phyloP scores from a whole-genome alignment of 2,888 invertebrate genomes.

The Trichogramma dendrolimi region DNA sequence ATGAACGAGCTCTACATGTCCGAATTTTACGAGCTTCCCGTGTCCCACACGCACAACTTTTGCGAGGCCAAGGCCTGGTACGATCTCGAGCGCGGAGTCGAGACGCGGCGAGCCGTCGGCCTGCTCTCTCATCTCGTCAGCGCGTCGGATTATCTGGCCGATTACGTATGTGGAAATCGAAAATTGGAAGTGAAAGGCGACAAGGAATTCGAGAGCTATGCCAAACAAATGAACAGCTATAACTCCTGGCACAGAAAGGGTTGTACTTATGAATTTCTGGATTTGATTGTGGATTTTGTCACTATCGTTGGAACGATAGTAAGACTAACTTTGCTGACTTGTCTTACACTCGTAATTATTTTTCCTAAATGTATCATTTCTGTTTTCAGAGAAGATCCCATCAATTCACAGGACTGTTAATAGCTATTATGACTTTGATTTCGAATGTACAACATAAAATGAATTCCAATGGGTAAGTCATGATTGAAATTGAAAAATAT shows the following conservation, averaged over 20 bases:
- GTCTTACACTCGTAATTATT: neutral
- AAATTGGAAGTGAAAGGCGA: conserved; percentile 36
- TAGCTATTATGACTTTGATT: conserved; percentile 40
- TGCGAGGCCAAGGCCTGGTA: conserved; percentile 44
- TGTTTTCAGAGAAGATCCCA: conserved; percentile 45
- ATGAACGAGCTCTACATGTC: conserved; percentile 50
- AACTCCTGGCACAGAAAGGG: conserved; percentile 39
- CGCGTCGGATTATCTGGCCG: conserved; percentile 42
- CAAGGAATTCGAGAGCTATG: conserved; percentile 35
- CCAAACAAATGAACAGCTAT: conserved; percentile 43
- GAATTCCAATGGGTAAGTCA: conserved; percentile 33
- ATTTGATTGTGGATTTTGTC: conserved; percentile 43
- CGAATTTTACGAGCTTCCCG: conserved; percentile 39
- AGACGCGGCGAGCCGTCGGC: conserved; percentile 44
- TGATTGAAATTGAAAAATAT: neutral
- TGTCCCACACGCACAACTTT: conserved; percentile 37
- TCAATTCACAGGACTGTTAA: conserved; percentile 48
- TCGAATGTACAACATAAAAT: conserved; percentile 39
- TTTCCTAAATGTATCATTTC: conserved; percentile 15
- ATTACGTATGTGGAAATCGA: conserved; percentile 44
- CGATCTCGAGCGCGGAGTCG: conserved; percentile 46
- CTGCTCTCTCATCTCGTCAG: conserved; percentile 38
- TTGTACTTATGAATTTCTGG: conserved; percentile 42
- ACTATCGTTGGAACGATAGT: conserved; percentile 42
- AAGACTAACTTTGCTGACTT: conserved; percentile 25